phyloP scores from a whole-genome alignment of 2,113 vertebrate species.

The Harpagus bidentatus region DNA sequence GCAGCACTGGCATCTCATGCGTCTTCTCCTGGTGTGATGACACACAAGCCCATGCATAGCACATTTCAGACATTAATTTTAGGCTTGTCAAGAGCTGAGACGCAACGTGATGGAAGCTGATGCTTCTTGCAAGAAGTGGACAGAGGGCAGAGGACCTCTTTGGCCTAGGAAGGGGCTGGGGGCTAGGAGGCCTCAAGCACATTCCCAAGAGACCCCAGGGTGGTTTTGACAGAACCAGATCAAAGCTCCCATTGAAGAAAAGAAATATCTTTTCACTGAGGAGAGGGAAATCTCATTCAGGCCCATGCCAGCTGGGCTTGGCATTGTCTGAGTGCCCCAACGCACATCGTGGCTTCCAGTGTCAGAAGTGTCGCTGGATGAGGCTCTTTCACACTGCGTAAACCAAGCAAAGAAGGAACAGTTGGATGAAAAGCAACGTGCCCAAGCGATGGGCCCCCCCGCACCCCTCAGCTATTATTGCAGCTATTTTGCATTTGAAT shows the following conservation, averaged over 20 bases:
- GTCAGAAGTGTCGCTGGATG: neutral
- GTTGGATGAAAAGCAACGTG: neutral
- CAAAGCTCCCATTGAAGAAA: neutral
- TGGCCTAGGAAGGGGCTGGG: neutral
- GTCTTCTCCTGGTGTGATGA: neutral
- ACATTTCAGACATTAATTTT: neutral
- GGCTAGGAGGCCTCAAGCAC: neutral
- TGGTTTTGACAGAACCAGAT: neutral
- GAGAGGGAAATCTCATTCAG: neutral
- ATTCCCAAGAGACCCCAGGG: neutral
- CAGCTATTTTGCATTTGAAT: conserved; percentile 21
- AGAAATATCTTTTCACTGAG: neutral
- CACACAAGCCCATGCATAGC: neutral
- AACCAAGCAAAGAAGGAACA: neutral
- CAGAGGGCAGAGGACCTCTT: neutral
- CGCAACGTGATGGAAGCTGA: neutral
- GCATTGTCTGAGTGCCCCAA: neutral
- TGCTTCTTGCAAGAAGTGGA: neutral
- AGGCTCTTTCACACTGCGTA: neutral
- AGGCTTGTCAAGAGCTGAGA: neutral
- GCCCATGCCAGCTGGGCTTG: neutral
- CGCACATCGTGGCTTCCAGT: neutral
- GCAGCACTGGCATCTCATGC: neutral
- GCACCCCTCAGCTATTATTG: neutral
- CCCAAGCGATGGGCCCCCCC: neutral